Conservation (phyloP, 1,140 invertebrate genomes). For the Dreissena polymorpha region DNA sequence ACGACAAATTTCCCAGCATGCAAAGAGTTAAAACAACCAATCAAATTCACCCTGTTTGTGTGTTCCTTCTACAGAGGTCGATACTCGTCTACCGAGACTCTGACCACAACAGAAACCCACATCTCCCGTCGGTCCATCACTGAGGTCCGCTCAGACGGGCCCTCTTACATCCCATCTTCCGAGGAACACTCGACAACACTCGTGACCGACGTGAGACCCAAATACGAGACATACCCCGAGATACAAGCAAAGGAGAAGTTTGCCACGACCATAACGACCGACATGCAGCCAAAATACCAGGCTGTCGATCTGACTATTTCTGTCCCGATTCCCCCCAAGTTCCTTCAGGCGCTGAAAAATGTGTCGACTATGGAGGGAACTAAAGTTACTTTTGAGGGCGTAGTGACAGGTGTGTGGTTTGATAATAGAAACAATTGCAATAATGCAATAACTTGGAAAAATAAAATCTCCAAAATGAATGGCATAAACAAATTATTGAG, state of each 20-base stretch:
- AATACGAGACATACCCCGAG: constrained; percentile 53
- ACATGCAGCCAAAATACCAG: constrained; percentile 73
- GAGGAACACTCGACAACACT: constrained; percentile 69
- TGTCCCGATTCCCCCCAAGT: constrained; percentile 87
- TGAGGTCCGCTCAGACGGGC: constrained; percentile 56
- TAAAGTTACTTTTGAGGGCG: constrained; percentile 96
- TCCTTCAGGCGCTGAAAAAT: constrained; percentile 86
- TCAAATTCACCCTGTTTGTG: neutral
- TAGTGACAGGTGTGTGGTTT: constrained; percentile 86
- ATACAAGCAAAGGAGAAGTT: constrained; percentile 63
- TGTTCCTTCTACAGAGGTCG: constrained; percentile 54
- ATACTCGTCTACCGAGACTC: constrained; percentile 65
- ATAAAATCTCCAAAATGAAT: too few species aligned
- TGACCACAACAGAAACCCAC: constrained; percentile 70
- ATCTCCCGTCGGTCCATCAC: constrained; percentile 67
- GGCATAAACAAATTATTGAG: too few species aligned
- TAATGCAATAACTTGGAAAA: too few species aligned
- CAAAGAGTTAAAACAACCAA: too few species aligned
- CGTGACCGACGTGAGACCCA: constrained; percentile 62
- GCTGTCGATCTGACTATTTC: constrained; percentile 76
- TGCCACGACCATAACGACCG: constrained; percentile 71
- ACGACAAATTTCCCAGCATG: too few species aligned
- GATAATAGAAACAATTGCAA: too few species aligned
- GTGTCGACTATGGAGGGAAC: constrained; percentile 77
- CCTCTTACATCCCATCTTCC: constrained; percentile 61